Evolutionary conservation across 2,113 vertebrate genomes (phyloP).

Genomic region (Urocitellus parryii): DNA sequence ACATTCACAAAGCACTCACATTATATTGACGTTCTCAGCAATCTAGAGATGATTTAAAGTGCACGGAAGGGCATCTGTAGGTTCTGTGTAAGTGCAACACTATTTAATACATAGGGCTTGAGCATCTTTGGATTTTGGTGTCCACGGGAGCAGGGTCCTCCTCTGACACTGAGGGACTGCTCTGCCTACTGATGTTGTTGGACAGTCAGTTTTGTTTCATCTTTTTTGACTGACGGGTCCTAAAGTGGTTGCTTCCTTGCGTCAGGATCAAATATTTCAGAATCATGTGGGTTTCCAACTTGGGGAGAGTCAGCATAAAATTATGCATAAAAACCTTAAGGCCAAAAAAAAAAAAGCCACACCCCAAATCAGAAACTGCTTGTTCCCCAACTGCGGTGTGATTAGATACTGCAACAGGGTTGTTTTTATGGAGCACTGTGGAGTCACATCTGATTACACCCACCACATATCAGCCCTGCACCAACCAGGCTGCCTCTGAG

Average conservation of each 20-base stretch:
- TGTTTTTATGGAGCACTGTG: neutral
- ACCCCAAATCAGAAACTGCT: neutral
- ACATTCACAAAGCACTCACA: neutral
- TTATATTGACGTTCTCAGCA: neutral
- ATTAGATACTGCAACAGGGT: neutral
- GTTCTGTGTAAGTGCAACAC: neutral
- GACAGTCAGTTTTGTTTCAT: neutral
- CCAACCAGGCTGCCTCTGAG: neutral
- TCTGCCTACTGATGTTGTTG: neutral
- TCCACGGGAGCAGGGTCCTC: neutral
- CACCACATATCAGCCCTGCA: neutral
- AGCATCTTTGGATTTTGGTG: neutral
- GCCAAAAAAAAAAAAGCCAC: neutral
- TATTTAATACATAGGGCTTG: neutral
- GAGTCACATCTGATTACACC: neutral
- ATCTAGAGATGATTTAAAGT: neutral
- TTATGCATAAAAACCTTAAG: neutral
- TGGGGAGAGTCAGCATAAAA: neutral
- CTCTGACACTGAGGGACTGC: neutral
- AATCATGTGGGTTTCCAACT: neutral
- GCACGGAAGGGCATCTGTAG: neutral
- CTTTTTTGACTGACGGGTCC: neutral
- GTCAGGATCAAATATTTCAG: neutral
- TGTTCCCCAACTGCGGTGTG: neutral
- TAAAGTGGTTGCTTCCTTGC: neutral